A percentile compares a stretch with the other conserved stretches of the same genome.
Conservation (phyloP, 2,888 invertebrate genomes). For the Perizoma affinitatum region DNA sequence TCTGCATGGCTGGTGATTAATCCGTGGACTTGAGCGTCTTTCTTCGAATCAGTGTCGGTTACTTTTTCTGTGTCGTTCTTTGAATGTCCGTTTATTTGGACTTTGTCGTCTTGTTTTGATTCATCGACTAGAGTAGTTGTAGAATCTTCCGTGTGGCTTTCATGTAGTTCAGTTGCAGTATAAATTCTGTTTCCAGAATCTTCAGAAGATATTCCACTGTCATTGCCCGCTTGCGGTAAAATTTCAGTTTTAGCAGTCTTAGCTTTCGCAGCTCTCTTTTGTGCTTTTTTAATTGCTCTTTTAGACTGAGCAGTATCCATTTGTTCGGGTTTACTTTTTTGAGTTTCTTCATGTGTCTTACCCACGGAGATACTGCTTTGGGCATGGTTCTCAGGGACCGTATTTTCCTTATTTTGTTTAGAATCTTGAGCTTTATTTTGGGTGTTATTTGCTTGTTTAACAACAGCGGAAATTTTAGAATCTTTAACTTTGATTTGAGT, state of each 20-base stretch:
- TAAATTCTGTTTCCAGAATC: neutral
- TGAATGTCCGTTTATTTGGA: neutral
- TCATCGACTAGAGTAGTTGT: neutral
- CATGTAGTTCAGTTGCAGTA: neutral
- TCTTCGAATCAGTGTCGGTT: neutral
- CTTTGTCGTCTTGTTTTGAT: neutral
- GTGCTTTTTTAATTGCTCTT: conserved; percentile 14
- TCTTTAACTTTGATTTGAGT: neutral
- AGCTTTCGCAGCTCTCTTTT: conserved; percentile 18
- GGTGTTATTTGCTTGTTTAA: neutral
- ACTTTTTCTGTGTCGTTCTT: neutral
- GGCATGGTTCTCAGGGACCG: neutral
- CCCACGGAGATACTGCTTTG: neutral
- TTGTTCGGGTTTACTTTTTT: conserved; percentile 1
- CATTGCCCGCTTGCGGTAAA: neutral
- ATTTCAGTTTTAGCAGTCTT: neutral
- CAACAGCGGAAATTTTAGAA: neutral
- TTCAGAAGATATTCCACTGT: neutral
- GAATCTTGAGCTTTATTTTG: conserved; percentile 2
- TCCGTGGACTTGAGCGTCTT: neutral
- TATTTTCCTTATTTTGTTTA: conserved; percentile 4
- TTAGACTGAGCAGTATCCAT: neutral
- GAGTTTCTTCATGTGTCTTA: neutral
- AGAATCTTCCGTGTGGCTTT: neutral
- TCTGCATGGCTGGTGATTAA: neutral